Evolutionary conservation across 2,888 invertebrate species (phyloP), one percentile per base, ranked within the genome.

Genomic region (Meteorus colon): DNA sequence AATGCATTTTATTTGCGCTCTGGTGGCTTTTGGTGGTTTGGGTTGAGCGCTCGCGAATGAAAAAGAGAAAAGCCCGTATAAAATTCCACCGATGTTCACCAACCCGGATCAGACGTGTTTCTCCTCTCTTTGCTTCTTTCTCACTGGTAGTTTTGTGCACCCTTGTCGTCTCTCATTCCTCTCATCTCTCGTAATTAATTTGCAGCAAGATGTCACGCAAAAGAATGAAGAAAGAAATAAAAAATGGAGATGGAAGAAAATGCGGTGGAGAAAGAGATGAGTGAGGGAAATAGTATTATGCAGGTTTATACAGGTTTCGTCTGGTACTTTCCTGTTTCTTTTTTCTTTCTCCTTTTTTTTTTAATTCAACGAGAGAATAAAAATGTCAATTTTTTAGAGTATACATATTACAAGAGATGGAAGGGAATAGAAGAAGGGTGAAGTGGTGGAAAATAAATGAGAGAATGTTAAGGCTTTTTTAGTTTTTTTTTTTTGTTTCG

Each of bases 1-100:
- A 78, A 80, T 74, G 77, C 72, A 78, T 82, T 80, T 82, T 83
- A 82, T 81, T 83, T 77, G 75, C 75, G 65, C 71, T 79, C 77
- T 68, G 76, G 68, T 74, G 76, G 63, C 65, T 73, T 77, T 66
- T 34, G 70, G 74, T 73, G 75, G 66, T 77, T 60, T 60, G 37
- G 67, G 66, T 63, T 37, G 14, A 69, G 75, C 68, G 19, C 55
- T 27, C 48, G 67, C 51, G 73, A 66, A 77, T 74, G 77, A 77
- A 76, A 77, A 77, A 73, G 77, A 65, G 55, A 19, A 55, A 77
- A 75, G 59, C 77, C 79, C 77, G 77, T 71, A 79, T 79, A 72
- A 79, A 79, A 77, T 74, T 77, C 77, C 65, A 66, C 71, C 45
- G 73, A 78, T 76, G 74, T 72, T 78, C 59, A n/a, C 51, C 67